These are phyloP conservation scores for Atta texana DNA, from an alignment of 1,140 invertebrate species.

Conservation along the genomic window DNA sequence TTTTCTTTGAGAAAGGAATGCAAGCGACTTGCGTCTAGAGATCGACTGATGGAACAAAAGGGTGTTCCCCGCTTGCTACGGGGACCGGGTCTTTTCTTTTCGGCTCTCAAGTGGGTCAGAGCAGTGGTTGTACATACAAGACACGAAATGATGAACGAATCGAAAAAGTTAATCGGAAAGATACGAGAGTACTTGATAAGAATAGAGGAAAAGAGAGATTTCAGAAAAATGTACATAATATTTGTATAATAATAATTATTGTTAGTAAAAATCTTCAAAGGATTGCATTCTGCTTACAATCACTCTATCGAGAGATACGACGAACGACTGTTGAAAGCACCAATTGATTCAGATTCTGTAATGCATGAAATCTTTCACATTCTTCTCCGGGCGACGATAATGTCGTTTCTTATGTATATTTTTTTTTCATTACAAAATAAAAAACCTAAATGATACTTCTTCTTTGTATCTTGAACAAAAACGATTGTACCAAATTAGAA, in stretches of 20 bases:
- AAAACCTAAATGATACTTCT: too few relatives aligned
- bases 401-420: too few relatives aligned
- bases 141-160: neutral
- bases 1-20: constrained; percentile 67
- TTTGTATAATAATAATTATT: too few relatives aligned
- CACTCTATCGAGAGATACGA: neutral
- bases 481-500: too few relatives aligned
- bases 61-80: constrained; percentile 52
- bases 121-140: neutral
- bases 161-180: neutral
- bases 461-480: too few relatives aligned
- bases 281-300: neutral
- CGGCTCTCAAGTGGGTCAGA: constrained; percentile 54
- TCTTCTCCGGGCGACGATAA: too few relatives aligned
- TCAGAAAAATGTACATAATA: neutral
- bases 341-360: neutral
- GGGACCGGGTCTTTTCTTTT: constrained; percentile 11
- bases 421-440: too few relatives aligned
- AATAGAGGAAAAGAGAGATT: neutral
- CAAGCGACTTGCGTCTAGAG: constrained; percentile 64
- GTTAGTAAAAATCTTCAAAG: neutral
- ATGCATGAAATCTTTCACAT: neutral
- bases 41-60: constrained; percentile 69
- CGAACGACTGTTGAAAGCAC: neutral
- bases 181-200: neutral